Percentiles rank a stretch among this genome's conserved stretches.
Conservation (phyloP, 2,888 invertebrate genomes). For the Stictocephala bisonia region DNA sequence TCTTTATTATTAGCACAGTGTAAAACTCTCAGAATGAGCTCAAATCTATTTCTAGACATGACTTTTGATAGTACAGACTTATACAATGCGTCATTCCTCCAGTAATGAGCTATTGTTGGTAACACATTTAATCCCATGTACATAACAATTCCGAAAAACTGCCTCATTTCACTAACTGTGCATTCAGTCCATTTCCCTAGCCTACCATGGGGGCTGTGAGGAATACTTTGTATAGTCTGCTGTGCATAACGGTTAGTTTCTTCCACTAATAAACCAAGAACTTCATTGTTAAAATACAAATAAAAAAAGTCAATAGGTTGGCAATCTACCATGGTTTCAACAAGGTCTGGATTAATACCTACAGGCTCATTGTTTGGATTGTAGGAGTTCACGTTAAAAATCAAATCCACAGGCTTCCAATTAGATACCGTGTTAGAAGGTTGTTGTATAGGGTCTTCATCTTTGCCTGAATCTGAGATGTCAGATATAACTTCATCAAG, state of each 20-base stretch:
- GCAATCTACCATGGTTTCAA: background rate
- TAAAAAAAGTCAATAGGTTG: conserved; percentile 5
- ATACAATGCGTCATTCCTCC: conserved; percentile 54
- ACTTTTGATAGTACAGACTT: conserved; percentile 44
- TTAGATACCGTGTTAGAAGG: background rate
- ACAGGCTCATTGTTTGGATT: background rate
- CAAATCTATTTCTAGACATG: conserved; percentile 24
- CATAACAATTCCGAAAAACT: conserved; percentile 59
- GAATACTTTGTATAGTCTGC: background rate
- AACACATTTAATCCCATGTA: conserved; percentile 60
- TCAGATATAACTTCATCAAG: background rate
- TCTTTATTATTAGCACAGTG: conserved; percentile 23
- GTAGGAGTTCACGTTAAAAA: background rate
- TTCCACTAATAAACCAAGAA: conserved; percentile 26
- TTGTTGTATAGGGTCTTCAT: background rate
- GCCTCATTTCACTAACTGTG: conserved; percentile 57
- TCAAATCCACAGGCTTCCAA: background rate
- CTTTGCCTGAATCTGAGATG: background rate
- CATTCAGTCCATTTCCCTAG: conserved; percentile 56
- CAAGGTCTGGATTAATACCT: background rate
- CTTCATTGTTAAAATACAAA: conserved; percentile 16
- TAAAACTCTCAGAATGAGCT: conserved; percentile 17
- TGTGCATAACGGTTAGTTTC: conserved; percentile 42
- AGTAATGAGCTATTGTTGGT: conserved; percentile 60
- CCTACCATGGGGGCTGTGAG: background rate